Percentiles rank a stretch among this genome's conserved stretches.
Evolutionary conservation across 2,888 invertebrate genomes (phyloP).

Genomic region (Drosophila aldrichi): DNA sequence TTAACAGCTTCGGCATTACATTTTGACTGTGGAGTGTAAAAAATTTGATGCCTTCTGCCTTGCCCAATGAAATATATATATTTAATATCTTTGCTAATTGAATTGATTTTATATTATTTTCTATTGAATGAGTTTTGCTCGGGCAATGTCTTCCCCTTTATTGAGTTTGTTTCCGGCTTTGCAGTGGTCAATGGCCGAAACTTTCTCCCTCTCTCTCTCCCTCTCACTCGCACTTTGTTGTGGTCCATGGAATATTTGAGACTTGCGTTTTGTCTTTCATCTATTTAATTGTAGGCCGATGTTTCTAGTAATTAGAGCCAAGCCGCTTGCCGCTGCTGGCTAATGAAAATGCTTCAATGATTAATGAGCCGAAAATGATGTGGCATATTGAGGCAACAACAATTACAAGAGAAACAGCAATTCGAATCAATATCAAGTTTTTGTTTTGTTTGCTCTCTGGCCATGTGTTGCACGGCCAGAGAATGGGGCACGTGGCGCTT

Average conservation of each 20-base stretch:
- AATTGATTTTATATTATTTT: constrained; percentile 50
- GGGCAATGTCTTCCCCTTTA: not conserved
- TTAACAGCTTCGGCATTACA: constrained; percentile 2
- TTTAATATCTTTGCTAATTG: not conserved
- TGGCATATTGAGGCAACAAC: constrained; percentile 71
- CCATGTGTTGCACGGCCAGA: constrained; percentile 70
- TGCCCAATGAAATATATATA: not conserved
- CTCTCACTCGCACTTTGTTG: constrained; percentile 34
- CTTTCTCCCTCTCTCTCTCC: too few species aligned
- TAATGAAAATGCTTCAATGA: constrained; percentile 71
- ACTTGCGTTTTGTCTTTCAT: constrained; percentile 35
- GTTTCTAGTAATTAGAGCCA: constrained; percentile 41
- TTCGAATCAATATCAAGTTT: constrained; percentile 45
- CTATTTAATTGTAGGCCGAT: constrained; percentile 11
- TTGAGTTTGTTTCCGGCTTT: constrained; percentile 18
- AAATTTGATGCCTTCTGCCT: not conserved
- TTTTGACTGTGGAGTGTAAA: not conserved
- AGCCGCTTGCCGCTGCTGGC: constrained; percentile 33
- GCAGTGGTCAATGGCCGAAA: constrained; percentile 9
- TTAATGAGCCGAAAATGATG: constrained; percentile 79
- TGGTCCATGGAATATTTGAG: constrained; percentile 42
- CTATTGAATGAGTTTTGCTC: constrained; percentile 22
- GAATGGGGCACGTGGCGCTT: constrained; percentile 29
- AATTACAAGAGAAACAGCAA: constrained; percentile 50
- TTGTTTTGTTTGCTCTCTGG: constrained; percentile 14